These are phyloP conservation scores for Zoanthus gigantus DNA, from an alignment of 92 coral and sea anemone species.

Conservation along the genomic window DNA sequence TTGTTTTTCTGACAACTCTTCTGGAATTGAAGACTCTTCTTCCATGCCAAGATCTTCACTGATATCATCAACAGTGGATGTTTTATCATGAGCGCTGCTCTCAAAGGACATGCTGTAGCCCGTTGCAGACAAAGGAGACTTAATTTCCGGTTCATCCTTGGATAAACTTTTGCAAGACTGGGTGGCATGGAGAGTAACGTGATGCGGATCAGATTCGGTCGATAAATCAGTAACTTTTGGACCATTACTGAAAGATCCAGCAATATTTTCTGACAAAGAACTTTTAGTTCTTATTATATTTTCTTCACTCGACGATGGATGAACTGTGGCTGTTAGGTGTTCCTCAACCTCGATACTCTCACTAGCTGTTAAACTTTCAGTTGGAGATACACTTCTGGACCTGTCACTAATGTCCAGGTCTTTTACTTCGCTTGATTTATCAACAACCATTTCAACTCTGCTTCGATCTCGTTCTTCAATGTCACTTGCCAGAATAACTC, in stretches of 20 bases:
- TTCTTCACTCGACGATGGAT: constrained; percentile 60
- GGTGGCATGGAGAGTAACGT: not conserved
- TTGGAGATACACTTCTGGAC: constrained; percentile 34
- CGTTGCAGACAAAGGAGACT: constrained; percentile 42
- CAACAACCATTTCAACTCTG: constrained; percentile 17
- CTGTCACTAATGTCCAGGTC: constrained; percentile 81
- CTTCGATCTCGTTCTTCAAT: constrained; percentile 4
- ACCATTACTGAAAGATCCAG: not conserved
- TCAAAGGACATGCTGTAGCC: constrained; percentile 84
- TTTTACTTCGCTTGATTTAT: constrained; percentile 61
- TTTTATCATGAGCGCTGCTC: constrained; percentile 60
- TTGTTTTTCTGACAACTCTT: constrained; percentile 26
- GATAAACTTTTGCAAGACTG: not conserved
- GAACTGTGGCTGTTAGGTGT: constrained; percentile 68
- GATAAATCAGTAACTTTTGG: constrained; percentile 23
- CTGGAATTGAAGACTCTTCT: constrained; percentile 59
- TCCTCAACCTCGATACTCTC: constrained; percentile 73
- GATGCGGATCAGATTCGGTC: constrained; percentile 44
- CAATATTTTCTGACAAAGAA: constrained; percentile 22
- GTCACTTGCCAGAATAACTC: not conserved
- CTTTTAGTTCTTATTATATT: constrained; percentile 66
- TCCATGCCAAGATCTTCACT: constrained; percentile 75
- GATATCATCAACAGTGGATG: constrained; percentile 68
- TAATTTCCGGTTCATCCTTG: constrained; percentile 24
- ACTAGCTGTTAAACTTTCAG: constrained; percentile 11